These are phyloP conservation scores for Amiota mariae DNA, from an alignment of 2,888 invertebrate genomes.

Conservation along the genomic window DNA sequence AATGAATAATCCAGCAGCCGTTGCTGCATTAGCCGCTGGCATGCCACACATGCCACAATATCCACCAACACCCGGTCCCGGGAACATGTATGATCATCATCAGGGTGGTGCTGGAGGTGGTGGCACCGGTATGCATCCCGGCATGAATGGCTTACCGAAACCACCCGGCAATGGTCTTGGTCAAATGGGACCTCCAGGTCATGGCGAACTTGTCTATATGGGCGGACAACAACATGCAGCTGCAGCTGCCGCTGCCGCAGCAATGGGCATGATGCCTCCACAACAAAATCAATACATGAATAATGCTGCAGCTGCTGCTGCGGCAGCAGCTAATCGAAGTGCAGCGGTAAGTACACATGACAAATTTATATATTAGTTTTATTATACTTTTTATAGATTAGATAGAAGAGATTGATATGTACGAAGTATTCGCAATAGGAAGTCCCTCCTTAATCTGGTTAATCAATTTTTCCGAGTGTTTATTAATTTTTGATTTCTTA, in stretches of 20 bases:
- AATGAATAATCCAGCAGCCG: constrained; percentile 68
- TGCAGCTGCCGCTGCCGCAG: constrained; percentile 62
- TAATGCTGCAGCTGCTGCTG: constrained; percentile 69
- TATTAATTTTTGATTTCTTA: neutral
- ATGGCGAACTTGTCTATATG: constrained; percentile 69
- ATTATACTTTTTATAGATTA: neutral
- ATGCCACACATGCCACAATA: constrained; percentile 69
- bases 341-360: constrained; percentile 70
- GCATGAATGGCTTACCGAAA: constrained; percentile 68
- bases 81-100: constrained; percentile 73
- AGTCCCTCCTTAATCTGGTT: neutral
- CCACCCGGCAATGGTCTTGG: constrained; percentile 48
- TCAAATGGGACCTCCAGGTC: constrained; percentile 48
- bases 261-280: constrained; percentile 69
- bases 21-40: constrained; percentile 64
- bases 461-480: neutral
- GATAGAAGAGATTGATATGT: neutral
- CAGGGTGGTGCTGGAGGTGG: constrained; percentile 53
- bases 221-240: constrained; percentile 71
- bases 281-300: constrained; percentile 74
- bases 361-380: neutral
- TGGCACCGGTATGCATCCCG: constrained; percentile 62
- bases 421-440: no score
- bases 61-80: constrained; percentile 64
- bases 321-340: constrained; percentile 70